Evolutionary conservation across 2,888 invertebrate species (phyloP), one percentile per base, ranked within the genome.

Genomic region (Lycaena phlaeas): DNA sequence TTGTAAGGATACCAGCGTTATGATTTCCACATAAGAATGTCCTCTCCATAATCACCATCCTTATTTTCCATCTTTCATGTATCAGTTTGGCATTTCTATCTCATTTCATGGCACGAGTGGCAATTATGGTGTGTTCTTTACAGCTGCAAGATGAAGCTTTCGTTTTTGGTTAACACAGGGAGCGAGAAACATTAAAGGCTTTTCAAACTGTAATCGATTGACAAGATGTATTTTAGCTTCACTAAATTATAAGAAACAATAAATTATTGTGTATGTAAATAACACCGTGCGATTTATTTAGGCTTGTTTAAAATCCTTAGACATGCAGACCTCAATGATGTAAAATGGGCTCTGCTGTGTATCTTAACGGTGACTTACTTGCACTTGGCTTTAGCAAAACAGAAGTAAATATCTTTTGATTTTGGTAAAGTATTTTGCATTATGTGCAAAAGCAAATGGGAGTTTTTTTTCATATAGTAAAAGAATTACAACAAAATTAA

Each of bases 1-100:
- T 87, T 89, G 88, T 87, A 88, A 88, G 87, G 87, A 87, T 75
- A 78, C 67, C 67, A 79, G 84, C 76, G 82, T 85, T 84, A 73
- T 85, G 77, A 85, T 85, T 85, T 85, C 77, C 81, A 64, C 64
- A 57, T 63, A 57, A 49, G 49, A 9, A 49, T 58, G 56, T 76
- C 77, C 78, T 67, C 53, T 70, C 71, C 72, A 63, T 57, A 43
- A 57, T 53, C 54, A 59, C 70, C 66, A 62, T 72, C 75, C 79
- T 64, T 45, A 44, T 59, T 64, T 68, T 68, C 76, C 60, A 57
- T 53, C 46, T 59, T 56, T 59, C 57, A 52, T 50, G 55, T 48
- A 47, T 50, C 49, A 49, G 50, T 49, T 43, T 49, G 48, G 50
- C 47, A 43, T 47, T 44, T 43, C 38, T 30, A 28, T 43, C 45